Percentiles rank a stretch among this genome's conserved stretches.
phyloP scores from a whole-genome alignment of 2,113 vertebrate species.

The Carettochelys insculpta region DNA sequence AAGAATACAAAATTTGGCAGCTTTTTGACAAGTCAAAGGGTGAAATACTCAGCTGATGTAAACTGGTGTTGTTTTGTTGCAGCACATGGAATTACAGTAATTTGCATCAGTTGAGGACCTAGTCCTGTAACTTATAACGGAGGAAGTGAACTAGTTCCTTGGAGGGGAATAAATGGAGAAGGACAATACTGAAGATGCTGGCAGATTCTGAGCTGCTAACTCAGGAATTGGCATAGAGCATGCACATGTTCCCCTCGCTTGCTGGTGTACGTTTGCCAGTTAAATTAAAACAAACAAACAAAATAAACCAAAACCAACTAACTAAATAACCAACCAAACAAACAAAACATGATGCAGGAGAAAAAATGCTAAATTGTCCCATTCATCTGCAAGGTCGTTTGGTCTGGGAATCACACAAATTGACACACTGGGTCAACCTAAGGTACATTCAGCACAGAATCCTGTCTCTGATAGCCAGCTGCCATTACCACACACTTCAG shows the following conservation, averaged over 20 bases:
- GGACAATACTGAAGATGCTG: background rate
- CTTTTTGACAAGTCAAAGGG: background rate
- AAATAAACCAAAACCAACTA: no score
- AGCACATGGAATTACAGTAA: background rate
- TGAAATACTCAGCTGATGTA: background rate
- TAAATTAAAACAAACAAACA: no score
- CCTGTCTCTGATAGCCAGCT: background rate
- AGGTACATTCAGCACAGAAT: background rate
- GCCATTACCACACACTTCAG: background rate
- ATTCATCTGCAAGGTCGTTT: background rate
- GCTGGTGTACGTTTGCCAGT: rapidly evolving
- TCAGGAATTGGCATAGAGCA: background rate
- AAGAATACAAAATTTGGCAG: background rate
- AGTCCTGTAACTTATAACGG: background rate
- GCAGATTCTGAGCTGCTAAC: background rate
- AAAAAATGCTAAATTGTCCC: background rate
- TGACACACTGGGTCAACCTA: background rate
- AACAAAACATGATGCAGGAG: background rate
- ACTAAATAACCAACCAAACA: no score
- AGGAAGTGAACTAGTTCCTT: background rate
- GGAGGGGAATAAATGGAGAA: background rate
- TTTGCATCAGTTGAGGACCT: background rate
- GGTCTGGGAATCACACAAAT: background rate
- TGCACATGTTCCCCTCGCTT: background rate
- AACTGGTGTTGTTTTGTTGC: background rate